Evolutionary conservation across 2,797 vertebrate genomes (phyloP).

Genomic region (Menidia menidia): DNA sequence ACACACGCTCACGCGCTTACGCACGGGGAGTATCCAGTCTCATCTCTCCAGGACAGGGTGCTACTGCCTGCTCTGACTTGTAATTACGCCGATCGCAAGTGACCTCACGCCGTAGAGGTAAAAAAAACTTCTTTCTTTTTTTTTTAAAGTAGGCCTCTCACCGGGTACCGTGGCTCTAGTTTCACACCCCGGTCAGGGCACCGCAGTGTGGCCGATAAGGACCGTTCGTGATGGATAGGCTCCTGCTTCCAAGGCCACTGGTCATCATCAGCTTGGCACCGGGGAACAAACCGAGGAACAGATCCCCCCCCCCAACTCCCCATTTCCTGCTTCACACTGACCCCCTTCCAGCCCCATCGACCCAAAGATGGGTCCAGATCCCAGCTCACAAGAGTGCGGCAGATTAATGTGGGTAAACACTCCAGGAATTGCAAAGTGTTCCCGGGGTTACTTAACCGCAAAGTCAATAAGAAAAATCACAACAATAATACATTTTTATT

Average conservation of each 20-base stretch:
- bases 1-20: conserved; percentile 24
- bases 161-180: conserved; percentile 51
- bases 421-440: conserved; percentile 68
- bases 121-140: neutral
- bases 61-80: conserved; percentile 56
- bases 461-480: conserved; percentile 67
- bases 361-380: conserved; percentile 56
- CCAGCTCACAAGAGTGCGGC: conserved; percentile 44
- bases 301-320: conserved; percentile 16
- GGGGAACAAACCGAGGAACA: conserved; percentile 4
- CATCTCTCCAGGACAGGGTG: conserved; percentile 57
- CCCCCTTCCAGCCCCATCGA: conserved; percentile 70
- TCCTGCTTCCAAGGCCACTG: conserved; percentile 70
- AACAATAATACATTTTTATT: conserved; percentile 65
- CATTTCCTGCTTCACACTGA: conserved; percentile 69
- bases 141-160: conserved; percentile 16
- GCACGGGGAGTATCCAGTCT: conserved; percentile 64
- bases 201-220: conserved; percentile 49
- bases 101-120: conserved; percentile 42
- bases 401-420: conserved; percentile 75
- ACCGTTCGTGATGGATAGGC: conserved; percentile 71
- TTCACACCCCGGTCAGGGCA: conserved; percentile 44
- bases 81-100: conserved; percentile 69
- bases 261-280: conserved; percentile 68
- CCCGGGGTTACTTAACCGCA: conserved; percentile 59